Evolutionary conservation across 2,888 invertebrate genomes (phyloP).

Genomic region (Aphidius colemani): DNA sequence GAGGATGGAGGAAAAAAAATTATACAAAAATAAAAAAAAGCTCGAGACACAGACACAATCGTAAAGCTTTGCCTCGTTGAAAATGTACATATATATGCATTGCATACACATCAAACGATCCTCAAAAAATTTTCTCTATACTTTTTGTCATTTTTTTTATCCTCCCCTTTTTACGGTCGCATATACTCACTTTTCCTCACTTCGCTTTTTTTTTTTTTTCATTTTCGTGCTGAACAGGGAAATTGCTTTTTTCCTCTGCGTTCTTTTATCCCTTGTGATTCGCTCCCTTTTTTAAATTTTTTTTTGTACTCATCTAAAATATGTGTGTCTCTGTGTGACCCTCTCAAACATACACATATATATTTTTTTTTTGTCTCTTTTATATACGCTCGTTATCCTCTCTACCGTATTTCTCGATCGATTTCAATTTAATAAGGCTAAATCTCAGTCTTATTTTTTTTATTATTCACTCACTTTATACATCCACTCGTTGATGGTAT

Average conservation of each 20-base stretch:
- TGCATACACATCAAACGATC: conserved; percentile 34
- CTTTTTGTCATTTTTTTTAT: conserved; percentile 23
- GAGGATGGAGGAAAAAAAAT: conserved; percentile 1
- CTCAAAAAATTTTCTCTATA: conserved; percentile 37
- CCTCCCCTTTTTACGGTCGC: conserved; percentile 13
- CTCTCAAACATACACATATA: neutral
- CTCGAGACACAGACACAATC: conserved; percentile 16
- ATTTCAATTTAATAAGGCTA: conserved; percentile 29
- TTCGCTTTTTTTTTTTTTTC: conserved; percentile 19
- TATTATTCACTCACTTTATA: too few relatives aligned
- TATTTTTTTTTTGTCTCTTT: neutral
- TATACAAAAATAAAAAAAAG: conserved; percentile 5
- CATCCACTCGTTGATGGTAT: neutral
- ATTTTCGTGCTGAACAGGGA: conserved; percentile 22
- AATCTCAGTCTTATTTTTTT: neutral
- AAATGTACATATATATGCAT: neutral
- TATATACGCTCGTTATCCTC: conserved; percentile 25
- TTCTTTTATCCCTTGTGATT: conserved; percentile 10
- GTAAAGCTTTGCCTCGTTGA: too few relatives aligned
- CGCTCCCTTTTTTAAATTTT: too few relatives aligned
- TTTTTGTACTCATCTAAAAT: too few relatives aligned
- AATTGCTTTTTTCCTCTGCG: conserved; percentile 28
- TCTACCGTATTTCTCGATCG: conserved; percentile 25
- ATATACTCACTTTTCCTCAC: neutral
- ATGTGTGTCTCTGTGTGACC: neutral